Base-by-base conservation (phyloP, 2,113 vertebrate genomes). In the Pagrus major region DNA sequence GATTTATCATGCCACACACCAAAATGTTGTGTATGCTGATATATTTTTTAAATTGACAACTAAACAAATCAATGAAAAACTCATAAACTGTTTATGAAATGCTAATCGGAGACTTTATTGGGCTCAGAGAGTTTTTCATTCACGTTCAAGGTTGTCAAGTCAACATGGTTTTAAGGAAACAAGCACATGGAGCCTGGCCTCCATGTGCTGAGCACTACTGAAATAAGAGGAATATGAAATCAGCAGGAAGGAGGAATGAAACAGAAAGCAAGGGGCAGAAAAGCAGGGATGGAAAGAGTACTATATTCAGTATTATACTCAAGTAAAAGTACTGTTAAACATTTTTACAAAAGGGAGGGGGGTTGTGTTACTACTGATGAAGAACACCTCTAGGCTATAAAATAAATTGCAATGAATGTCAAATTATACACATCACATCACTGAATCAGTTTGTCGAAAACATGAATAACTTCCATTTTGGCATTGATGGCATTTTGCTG, bases 1-100 rank as follows among this genome's bases (percentile, higher is more conserved):
- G 58, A 82, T 46, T 33, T 25, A 63, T 61, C 41, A 54, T 21
- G 14, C 4, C 2, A 6, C 21, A 29, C n/a, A 71, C 51, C 10
- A 20, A 42, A 18, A 31, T 46, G 37, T 37, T 16, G 37, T 23
- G 42, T 31, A n/a, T 51, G n/a, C n/a, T 54, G n/a, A 35, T 71
- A n/a, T 65, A 27, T 35, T 35, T 67, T 54, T 16, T 58, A 31
- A 60, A 63, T 58, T 9, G 15, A 16, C 23, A 58, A 60, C 37
- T 51, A 59, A 42, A 52, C 4, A 58, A 47, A 49, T 76, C 33
- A 54, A 52, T 59, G 23, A 29, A 47, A 65, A 56, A 29, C 35
- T 60, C 42, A 65, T 64, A 64, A 27, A 77, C 18, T 18, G 16
- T 64, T 71, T 33, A 49, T 65, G 25, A 65, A 58, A 65, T 42